phyloP scores from a whole-genome alignment of 2,113 vertebrate genomes.

The Dissostichus mawsoni region DNA sequence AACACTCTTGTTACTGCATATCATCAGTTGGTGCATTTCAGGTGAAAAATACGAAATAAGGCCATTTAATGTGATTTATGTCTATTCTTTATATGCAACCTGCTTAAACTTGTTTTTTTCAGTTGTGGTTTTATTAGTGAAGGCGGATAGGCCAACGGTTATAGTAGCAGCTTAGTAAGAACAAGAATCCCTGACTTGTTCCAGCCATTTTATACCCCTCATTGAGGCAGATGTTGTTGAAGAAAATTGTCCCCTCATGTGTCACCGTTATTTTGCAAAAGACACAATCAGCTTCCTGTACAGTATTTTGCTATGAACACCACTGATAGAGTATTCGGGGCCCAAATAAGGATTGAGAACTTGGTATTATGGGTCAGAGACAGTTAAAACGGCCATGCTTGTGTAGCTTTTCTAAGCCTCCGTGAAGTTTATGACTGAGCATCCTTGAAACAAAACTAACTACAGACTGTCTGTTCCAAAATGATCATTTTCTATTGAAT shows the following conservation, averaged over 20 bases:
- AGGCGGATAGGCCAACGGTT: background rate
- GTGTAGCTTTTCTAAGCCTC: background rate
- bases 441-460: background rate
- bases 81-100: background rate
- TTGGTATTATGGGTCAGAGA: background rate
- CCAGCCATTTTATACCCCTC: too few relatives aligned
- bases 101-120: background rate
- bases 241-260: too few relatives aligned
- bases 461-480: background rate
- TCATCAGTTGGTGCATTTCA: too few relatives aligned
- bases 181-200: background rate
- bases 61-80: too few relatives aligned
- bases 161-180: slow-evolving; percentile 8
- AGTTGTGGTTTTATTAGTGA: slow-evolving; percentile 12
- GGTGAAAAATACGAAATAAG: too few relatives aligned
- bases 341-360: slow-evolving; percentile 1
- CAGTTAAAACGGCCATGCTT: background rate
- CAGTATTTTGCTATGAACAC: background rate
- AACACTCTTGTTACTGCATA: background rate
- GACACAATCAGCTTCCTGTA: background rate
- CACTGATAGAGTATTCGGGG: background rate
- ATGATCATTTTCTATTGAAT: background rate
- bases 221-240: background rate
- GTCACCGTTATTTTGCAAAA: too few relatives aligned
- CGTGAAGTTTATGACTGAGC: background rate